Evolutionary conservation across 2,797 vertebrate genomes (phyloP), one percentile per base, ranked within the genome.

Genomic region (Helarctos malayanus): DNA sequence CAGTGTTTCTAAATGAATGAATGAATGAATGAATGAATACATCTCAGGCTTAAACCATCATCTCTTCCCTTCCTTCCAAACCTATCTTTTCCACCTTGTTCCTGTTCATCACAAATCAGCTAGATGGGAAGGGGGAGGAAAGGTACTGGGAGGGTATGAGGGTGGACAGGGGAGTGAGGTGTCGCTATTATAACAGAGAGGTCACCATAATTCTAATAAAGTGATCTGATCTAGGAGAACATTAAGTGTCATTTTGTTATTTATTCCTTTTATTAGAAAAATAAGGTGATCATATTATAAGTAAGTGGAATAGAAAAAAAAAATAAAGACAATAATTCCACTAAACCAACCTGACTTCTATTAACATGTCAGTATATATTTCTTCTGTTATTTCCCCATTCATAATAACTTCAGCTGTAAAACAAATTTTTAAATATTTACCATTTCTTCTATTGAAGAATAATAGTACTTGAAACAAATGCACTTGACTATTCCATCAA

Each of bases 341-440:
- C 65, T 75, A 29, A 63, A 45, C 59, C 81, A 96, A 92, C 27
- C 29, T 23, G 94, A 86, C 86, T 87, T 94, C 59, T 89, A 57
- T 47, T 79, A 91, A 83, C 56, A 49, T 47, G 23, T 63, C 73
- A 10, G 27, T 57, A 63, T 81, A 19, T 41, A 41, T 71, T 90
- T 90, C 52, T 85, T 87, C 35, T 90, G 10, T 47, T 85, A 54
- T 89, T 69, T 69, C 16, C 35, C 19, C 21, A 94, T 91, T 89
- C 29, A 91, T 49, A 92, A 76, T 54, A 91, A 95, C 83, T 92
- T 96, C 76, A 61, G 38, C 61, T 96, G 47, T 79, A 86, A 95
- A 94, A 89, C 25, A 93, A 75, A 52, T 47, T 90, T 82, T 23
- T 75, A 83, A 54, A 75, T 52, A 61, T 95, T 80, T 78, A 79